phyloP scores from a whole-genome alignment of 1,140 invertebrate genomes.

The Bactericera cockerelli region DNA sequence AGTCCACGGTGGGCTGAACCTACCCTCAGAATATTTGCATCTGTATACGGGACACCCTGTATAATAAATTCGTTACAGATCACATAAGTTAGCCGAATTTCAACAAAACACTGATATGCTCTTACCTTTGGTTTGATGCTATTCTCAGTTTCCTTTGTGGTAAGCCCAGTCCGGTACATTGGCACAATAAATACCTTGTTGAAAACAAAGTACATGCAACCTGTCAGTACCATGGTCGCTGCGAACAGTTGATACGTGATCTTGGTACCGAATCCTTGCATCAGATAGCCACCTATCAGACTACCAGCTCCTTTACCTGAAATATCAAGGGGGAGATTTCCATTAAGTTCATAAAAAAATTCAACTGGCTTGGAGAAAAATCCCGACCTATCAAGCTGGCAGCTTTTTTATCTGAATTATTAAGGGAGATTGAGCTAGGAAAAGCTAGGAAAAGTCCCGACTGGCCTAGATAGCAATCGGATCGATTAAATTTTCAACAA shows the following conservation, averaged over 20 bases:
- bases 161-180: conserved; percentile 14
- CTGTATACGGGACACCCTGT: too few relatives aligned
- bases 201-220: conserved; percentile 50
- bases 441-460: too few relatives aligned
- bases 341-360: background rate
- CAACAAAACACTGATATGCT: too few relatives aligned
- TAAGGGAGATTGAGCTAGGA: conserved; percentile 5
- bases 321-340: conserved; percentile 20
- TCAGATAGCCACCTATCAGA: conserved; percentile 57
- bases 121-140: too few relatives aligned
- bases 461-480: too few relatives aligned
- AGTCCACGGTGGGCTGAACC: too few relatives aligned
- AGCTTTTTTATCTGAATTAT: conserved; percentile 48
- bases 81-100: too few relatives aligned
- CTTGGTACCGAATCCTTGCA: conserved; percentile 53
- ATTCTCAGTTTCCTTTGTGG: too few relatives aligned
- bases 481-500: too few relatives aligned
- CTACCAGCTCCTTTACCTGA: conserved; percentile 60
- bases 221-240: conserved; percentile 40
- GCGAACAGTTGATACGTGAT: conserved; percentile 57
- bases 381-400: conserved; percentile 63
- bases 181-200: conserved; percentile 43
- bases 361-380: too few relatives aligned
- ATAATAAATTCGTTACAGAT: too few relatives aligned
- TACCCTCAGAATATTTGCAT: too few relatives aligned